A percentile compares a stretch with the other conserved stretches of the same genome.
phyloP scores from a whole-genome alignment of 2,113 vertebrate genomes.

The Eulemur macaco region DNA sequence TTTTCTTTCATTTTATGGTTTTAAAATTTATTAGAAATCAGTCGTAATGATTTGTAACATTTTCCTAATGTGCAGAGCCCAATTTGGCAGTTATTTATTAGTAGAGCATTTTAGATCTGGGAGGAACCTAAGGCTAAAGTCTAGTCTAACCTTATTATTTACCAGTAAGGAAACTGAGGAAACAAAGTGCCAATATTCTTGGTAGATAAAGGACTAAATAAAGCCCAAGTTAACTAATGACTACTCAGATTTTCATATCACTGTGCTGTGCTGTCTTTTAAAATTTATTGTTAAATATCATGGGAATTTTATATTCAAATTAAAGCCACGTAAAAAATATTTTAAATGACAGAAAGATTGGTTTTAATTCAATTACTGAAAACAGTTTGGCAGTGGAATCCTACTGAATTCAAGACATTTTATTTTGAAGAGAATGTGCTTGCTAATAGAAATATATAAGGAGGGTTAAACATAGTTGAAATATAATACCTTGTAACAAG shows the following conservation, averaged over 20 bases:
- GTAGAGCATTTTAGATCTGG: constrained; percentile 17
- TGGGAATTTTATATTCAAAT: constrained; percentile 50
- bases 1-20: constrained; percentile 55
- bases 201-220: not conserved
- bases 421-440: constrained; percentile 39
- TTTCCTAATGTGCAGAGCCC: not conserved
- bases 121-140: not conserved
- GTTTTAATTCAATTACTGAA: constrained; percentile 53
- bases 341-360: constrained; percentile 54
- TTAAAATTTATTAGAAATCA: constrained; percentile 57
- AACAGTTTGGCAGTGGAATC: constrained; percentile 32
- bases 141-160: constrained; percentile 50
- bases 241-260: not conserved
- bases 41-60: not conserved
- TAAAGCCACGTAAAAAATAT: constrained; percentile 5
- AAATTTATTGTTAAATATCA: constrained; percentile 52
- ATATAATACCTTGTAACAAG: not conserved
- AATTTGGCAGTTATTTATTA: constrained; percentile 54
- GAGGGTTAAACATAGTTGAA: constrained; percentile 31
- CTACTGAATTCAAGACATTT: constrained; percentile 50
- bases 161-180: constrained; percentile 49
- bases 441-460: constrained; percentile 28
- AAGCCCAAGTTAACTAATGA: not conserved
- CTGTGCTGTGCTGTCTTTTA: constrained; percentile 38
- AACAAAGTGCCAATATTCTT: not conserved